Percentiles rank a stretch among this genome's conserved stretches.
Evolutionary conservation across 2,113 vertebrate species (phyloP).

Genomic region (Nipponia nippon): DNA sequence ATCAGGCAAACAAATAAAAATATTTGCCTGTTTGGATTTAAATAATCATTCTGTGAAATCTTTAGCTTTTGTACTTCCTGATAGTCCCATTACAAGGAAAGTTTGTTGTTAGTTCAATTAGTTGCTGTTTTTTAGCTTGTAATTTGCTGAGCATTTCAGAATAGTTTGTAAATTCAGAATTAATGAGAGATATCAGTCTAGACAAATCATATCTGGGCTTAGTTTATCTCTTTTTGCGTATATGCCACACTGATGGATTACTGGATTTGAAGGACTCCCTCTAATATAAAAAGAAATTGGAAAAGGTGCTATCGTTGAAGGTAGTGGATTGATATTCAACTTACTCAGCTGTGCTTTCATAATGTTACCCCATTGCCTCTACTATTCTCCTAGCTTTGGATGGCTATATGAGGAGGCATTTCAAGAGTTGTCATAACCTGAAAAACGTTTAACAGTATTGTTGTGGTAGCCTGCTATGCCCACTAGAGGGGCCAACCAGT

Average conservation of each 20-base stretch:
- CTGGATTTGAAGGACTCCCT: neutral
- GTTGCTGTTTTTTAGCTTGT: neutral
- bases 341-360: neutral
- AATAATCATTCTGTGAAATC: neutral
- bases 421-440: neutral
- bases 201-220: neutral
- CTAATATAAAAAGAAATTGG: neutral
- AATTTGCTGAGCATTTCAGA: neutral
- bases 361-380: neutral
- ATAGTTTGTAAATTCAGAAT: neutral
- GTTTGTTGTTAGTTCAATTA: neutral
- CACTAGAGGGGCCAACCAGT: too few species aligned
- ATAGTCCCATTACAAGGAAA: neutral
- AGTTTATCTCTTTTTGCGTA: neutral
- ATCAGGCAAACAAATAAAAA: neutral
- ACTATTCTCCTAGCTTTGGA: neutral
- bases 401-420: neutral
- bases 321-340: neutral
- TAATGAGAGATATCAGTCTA: neutral
- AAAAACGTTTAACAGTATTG: fast-evolving
- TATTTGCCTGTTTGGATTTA: neutral
- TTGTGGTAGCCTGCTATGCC: neutral
- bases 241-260: neutral
- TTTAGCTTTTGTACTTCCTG: neutral
- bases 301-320: neutral